phyloP scores from a whole-genome alignment of 30 jellyfish, hydroid and myxozoan genomes.

The Aurelia coerulea region DNA sequence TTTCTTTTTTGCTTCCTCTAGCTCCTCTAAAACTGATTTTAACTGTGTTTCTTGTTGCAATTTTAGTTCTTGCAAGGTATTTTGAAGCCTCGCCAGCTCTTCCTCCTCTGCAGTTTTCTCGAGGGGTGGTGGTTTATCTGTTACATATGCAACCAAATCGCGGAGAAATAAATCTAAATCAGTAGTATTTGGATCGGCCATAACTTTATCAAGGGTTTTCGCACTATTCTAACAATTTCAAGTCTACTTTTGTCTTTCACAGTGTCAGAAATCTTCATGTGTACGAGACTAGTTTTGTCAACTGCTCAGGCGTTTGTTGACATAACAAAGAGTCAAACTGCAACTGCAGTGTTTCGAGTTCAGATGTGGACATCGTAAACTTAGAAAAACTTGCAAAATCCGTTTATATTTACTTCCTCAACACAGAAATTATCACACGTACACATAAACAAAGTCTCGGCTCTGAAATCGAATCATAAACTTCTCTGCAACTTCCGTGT shows the following conservation, averaged over 20 bases:
- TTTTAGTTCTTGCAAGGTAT: no score
- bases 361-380: neutral
- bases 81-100: neutral
- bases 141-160: neutral
- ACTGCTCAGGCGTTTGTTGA: neutral
- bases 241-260: neutral
- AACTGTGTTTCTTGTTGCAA: no score
- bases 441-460: slow-evolving; percentile 3
- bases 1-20: neutral
- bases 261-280: neutral
- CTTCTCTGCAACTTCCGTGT: neutral
- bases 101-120: neutral
- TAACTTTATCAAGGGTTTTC: neutral
- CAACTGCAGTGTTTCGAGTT: neutral
- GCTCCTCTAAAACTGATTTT: no score
- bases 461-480: neutral
- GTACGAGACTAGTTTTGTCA: neutral
- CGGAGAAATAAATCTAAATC: neutral
- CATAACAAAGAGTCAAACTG: neutral
- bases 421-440: neutral
- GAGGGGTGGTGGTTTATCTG: neutral
- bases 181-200: neutral
- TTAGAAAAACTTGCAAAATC: neutral
- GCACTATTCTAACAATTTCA: neutral
- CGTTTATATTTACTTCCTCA: neutral